Conservation (phyloP, 1,140 invertebrate genomes). For the Phymastichus coffea region DNA sequence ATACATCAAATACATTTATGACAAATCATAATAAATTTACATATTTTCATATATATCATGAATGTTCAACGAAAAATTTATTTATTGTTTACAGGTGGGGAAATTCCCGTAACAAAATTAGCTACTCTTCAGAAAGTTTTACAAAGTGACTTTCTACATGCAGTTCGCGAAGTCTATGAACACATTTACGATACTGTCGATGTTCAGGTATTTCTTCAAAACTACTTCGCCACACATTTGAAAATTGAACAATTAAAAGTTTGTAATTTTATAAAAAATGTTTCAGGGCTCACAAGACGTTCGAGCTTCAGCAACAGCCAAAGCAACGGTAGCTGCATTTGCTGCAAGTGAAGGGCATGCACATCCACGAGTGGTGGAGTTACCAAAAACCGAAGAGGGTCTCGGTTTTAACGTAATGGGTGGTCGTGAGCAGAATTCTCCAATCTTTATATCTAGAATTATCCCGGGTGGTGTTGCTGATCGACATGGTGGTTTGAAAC, state of each 20-base stretch:
- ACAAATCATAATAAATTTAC: too few species aligned
- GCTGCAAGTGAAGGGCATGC: conserved; percentile 98
- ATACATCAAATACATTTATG: conserved; percentile 19
- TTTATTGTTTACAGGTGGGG: conserved; percentile 66
- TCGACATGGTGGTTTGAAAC: conserved; percentile 92
- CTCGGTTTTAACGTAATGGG: conserved; percentile 99
- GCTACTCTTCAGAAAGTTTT: conserved; percentile 97
- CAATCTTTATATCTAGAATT: conserved; percentile 98
- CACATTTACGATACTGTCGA: conserved; percentile 99
- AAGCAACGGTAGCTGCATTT: conserved; percentile 96
- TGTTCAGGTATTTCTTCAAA: conserved; percentile 67
- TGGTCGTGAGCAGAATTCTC: conserved; percentile 98
- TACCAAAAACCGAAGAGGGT: conserved; percentile 99
- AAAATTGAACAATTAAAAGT: neutral
- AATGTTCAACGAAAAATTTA: conserved; percentile 22
- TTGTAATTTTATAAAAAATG: too few species aligned
- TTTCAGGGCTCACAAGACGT: conserved; percentile 87
- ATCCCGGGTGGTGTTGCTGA: conserved; percentile 99
- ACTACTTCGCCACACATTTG: neutral
- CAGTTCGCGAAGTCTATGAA: conserved; percentile 97
- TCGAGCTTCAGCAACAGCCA: conserved; percentile 91
- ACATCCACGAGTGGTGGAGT: conserved; percentile 95
- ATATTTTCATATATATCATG: too few species aligned
- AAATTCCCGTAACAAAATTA: conserved; percentile 92
- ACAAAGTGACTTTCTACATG: conserved; percentile 94